Evolutionary conservation across 2,797 vertebrate genomes (phyloP).

Genomic region (Sorex maritimensis): DNA sequence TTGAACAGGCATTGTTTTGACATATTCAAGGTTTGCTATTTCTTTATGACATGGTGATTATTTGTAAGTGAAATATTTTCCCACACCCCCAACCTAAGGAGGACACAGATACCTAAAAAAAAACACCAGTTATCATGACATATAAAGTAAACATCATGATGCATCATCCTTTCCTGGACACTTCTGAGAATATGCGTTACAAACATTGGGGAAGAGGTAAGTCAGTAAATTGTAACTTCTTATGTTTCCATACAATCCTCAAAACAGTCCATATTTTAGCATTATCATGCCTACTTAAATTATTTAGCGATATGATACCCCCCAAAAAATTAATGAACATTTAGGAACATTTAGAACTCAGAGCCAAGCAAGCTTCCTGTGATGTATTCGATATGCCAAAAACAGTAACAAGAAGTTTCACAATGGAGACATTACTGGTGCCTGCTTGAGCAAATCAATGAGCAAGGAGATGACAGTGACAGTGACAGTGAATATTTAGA

Average conservation of each 20-base stretch:
- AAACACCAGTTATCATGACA: conserved; percentile 80
- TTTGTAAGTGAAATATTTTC: conserved; percentile 67
- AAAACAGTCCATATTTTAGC: conserved; percentile 57
- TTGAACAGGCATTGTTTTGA: conserved; percentile 59
- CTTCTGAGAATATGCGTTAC: conserved; percentile 37
- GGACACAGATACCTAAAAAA: conserved; percentile 65
- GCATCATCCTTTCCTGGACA: conserved; percentile 77
- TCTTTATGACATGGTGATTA: conserved; percentile 72
- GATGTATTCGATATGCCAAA: too few relatives aligned
- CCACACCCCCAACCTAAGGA: conserved; percentile 39
- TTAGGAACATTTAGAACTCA: neutral
- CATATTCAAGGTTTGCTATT: conserved; percentile 76
- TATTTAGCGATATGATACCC: neutral
- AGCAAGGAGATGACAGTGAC: too few relatives aligned
- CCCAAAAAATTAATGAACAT: conserved; percentile 8
- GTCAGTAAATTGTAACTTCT: conserved; percentile 41
- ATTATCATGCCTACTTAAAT: neutral
- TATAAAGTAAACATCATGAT: conserved; percentile 80
- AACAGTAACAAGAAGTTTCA: too few relatives aligned
- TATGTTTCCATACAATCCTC: conserved; percentile 29
- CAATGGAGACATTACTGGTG: too few relatives aligned
- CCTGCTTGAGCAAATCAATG: too few relatives aligned
- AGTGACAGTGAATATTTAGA: neutral
- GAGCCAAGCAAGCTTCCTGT: too few relatives aligned
- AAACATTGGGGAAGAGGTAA: conserved; percentile 36